Evolutionary conservation across 2,797 vertebrate genomes (phyloP).

Genomic region (Octomys mimax): DNA sequence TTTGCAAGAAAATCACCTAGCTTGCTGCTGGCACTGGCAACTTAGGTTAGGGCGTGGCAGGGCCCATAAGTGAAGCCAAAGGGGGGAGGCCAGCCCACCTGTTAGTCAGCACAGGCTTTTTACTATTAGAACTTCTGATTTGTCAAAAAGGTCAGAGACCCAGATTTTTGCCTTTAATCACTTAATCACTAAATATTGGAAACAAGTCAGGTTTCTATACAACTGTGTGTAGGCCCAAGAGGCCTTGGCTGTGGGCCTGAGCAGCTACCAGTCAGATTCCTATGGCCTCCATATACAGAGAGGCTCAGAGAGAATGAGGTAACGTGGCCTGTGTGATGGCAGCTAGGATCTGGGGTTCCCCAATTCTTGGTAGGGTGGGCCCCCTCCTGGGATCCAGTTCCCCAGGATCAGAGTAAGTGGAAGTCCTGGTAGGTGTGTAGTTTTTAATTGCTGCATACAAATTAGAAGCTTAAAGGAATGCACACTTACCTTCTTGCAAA

Average conservation of each 20-base stretch:
- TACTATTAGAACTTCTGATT: neutral
- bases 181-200: neutral
- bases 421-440: neutral
- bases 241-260: neutral
- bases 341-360: neutral
- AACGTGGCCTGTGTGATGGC: no score
- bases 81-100: neutral
- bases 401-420: neutral
- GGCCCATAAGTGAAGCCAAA: neutral
- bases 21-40: neutral
- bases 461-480: neutral
- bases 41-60: neutral
- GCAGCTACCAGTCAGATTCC: neutral
- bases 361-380: no score
- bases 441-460: neutral
- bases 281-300: neutral
- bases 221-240: neutral
- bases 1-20: neutral
- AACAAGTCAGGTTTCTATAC: neutral
- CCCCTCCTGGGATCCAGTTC: neutral
- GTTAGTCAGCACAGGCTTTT: neutral
- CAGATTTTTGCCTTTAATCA: neutral
- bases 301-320: neutral
- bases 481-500: neutral
- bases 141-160: neutral